A percentile compares a stretch with the other conserved stretches of the same genome.
Conservation (phyloP, 2,797 vertebrate species). For the Mormyrops attenuatus region DNA sequence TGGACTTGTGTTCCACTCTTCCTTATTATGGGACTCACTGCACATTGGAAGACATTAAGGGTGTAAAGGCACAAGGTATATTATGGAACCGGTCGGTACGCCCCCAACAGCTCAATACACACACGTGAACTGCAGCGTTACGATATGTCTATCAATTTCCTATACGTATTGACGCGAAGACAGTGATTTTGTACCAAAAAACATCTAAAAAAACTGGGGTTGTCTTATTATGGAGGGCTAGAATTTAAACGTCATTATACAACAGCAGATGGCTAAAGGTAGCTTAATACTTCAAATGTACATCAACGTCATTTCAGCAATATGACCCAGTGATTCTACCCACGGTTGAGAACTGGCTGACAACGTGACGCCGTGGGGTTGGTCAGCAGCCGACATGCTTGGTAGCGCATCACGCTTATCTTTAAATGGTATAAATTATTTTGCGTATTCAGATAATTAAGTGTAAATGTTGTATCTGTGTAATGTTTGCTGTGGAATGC, state of each 20-base stretch:
- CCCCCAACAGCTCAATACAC: neutral
- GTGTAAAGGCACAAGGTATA: neutral
- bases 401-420: neutral
- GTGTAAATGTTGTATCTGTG: neutral
- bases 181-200: neutral
- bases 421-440: neutral
- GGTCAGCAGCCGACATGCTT: neutral
- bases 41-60: neutral
- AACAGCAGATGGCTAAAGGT: neutral
- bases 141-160: neutral
- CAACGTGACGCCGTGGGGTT: neutral
- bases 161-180: neutral
- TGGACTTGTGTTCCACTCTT: conserved; percentile 29
- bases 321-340: neutral
- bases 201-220: neutral
- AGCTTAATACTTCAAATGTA: neutral
- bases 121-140: neutral
- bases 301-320: neutral
- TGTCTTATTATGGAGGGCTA: neutral
- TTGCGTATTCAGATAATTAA: neutral
- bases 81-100: neutral
- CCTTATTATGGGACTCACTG: conserved; percentile 46
- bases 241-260: neutral
- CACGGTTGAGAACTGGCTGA: neutral
- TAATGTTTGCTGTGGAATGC: neutral